Conservation (phyloP, 2,797 vertebrate genomes). For the Halcyon badia region DNA sequence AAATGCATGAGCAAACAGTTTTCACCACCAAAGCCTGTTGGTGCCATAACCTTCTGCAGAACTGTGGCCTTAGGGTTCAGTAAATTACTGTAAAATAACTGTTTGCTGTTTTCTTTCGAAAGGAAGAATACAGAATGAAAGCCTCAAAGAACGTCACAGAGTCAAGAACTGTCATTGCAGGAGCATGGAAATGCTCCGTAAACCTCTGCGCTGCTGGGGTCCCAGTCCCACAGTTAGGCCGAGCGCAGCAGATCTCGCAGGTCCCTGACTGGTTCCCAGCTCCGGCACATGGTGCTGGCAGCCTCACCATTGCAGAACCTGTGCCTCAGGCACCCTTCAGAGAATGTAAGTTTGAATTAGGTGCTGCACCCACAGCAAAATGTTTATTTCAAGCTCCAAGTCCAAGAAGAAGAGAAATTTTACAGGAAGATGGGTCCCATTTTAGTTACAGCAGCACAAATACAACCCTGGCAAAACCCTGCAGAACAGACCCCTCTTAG, state of each 20-base stretch:
- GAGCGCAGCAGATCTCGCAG: accelerated
- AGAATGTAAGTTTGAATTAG: not conserved
- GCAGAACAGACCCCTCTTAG: conserved; percentile 29
- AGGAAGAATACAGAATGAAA: conserved; percentile 2
- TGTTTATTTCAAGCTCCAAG: not conserved
- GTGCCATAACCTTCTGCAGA: conserved; percentile 14
- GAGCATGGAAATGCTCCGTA: not conserved
- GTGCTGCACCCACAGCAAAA: not conserved
- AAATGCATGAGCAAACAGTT: not conserved
- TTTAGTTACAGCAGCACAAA: conserved; percentile 26
- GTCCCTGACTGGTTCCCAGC: not conserved
- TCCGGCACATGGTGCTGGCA: accelerated
- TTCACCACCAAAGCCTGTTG: not conserved
- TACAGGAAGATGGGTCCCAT: not conserved
- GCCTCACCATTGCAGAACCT: not conserved
- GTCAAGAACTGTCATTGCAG: not conserved
- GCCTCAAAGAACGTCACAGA: not conserved
- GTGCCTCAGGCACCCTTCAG: not conserved
- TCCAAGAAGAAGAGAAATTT: not conserved
- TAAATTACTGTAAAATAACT: conserved; percentile 47
- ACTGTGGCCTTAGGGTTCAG: not conserved
- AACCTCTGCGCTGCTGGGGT: not conserved
- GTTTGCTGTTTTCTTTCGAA: conserved; percentile 49
- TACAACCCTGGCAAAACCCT: not conserved
- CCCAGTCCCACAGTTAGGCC: not conserved